Evolutionary conservation across 2,888 invertebrate genomes (phyloP), one percentile per base, ranked within the genome.

Genomic region (Globia sparganii): DNA sequence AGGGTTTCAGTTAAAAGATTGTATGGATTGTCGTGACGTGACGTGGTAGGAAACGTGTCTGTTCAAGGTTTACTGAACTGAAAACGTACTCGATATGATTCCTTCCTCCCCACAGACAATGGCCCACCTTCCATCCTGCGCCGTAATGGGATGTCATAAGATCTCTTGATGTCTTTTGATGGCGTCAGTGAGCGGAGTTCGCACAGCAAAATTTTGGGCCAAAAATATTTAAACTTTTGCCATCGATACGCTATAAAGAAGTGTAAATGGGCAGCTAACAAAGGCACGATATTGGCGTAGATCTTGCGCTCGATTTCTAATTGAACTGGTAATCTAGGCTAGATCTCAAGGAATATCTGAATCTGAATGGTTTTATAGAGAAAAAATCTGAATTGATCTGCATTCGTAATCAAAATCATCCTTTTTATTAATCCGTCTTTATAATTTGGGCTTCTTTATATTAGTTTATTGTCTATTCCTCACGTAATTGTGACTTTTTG

Each of bases 61-160:
- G 8, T 34, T 61, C 46, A 65, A 68, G 28, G 28, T 69, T 53
- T 37, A 56, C 6, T 56, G 34, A 78, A 56, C 6, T 56, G 34
- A 78, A 69, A 56, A 71, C 46, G 34, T 64, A 21, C 25, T 70
- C 15, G 25, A 64, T n/a, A 62, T 43, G 2, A 56, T 43, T 43
- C 13, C 4, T 43, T 49, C 34, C 37, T 4, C 37, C 37, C 37
- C 37, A 37, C 5, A 37, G 37, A 5, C 6, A 37, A 4, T 37
- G 37, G 37, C 37, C 37, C 37, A 37, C 37, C 37, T 37, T 37
- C 37, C 37, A 37, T 37, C 37, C 4, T 4, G 37, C 37, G 37
- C 37, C 37, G 37, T 6, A 37, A 6, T 37, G n/a, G n/a, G n/a
- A n/a, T n/a, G 37, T 5, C 5, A 37, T 37, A 37, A 5, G 34